These are phyloP conservation scores for Tautogolabrus adspersus DNA, from an alignment of 2,113 vertebrate species.

Conservation along the genomic window DNA sequence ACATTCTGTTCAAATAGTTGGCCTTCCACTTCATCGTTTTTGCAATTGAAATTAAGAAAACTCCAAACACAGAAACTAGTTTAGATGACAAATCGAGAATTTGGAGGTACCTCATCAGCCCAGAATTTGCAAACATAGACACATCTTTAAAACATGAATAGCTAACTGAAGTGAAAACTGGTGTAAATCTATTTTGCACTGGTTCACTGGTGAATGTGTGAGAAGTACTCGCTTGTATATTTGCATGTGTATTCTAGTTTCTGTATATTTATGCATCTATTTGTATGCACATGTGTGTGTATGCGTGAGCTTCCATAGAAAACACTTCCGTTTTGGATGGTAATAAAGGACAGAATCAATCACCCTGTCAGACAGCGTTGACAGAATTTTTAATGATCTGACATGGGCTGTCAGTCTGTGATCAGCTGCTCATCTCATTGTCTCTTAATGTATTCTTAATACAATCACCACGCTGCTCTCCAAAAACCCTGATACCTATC, in stretches of 20 bases:
- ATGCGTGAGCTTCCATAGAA: conserved; percentile 27
- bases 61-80: background rate
- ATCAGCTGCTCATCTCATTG: conserved; percentile 65
- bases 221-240: conserved; percentile 7
- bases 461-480: conserved; percentile 42
- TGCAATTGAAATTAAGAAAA: background rate
- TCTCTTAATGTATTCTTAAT: conserved; percentile 60
- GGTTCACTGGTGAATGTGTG: conserved; percentile 26
- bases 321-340: conserved; percentile 47
- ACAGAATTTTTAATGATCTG: conserved; percentile 55
- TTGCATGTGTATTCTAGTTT: conserved; percentile 2
- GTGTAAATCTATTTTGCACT: conserved; percentile 29
- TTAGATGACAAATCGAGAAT: background rate
- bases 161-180: conserved; percentile 15
- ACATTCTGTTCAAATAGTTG: too few relatives aligned
- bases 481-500: conserved; percentile 50
- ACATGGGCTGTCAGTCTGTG: conserved; percentile 60
- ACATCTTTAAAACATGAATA: conserved; percentile 33
- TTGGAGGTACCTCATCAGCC: background rate
- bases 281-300: background rate
- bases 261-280: conserved; percentile 8
- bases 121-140: conserved; percentile 26
- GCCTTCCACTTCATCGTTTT: background rate
- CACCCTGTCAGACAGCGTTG: conserved; percentile 51
- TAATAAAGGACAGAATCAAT: conserved; percentile 62